Percentiles rank a stretch among this genome's conserved stretches.
These are phyloP conservation scores for Gallirallus australis DNA, from an alignment of 2,797 vertebrate species.

Conservation along the genomic window DNA sequence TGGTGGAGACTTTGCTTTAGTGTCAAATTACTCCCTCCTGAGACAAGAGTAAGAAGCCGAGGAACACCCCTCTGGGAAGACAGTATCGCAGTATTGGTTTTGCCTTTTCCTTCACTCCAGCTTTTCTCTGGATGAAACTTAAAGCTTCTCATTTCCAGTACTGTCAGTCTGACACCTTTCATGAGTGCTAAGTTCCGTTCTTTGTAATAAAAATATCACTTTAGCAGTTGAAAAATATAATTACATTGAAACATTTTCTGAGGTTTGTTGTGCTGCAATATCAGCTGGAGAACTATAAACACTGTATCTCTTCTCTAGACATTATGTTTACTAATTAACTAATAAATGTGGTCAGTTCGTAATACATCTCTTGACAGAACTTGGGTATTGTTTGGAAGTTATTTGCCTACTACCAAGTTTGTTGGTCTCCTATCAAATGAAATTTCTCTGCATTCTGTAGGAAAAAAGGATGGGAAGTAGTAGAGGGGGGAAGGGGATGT, in stretches of 20 bases:
- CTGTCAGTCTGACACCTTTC: not conserved
- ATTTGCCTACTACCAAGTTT: not conserved
- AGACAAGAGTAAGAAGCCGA: not conserved
- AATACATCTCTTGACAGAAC: not conserved
- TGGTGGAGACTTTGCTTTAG: fast-evolving
- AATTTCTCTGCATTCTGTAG: not conserved
- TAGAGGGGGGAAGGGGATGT: too few species aligned
- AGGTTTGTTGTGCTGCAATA: not conserved
- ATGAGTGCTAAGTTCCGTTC: not conserved
- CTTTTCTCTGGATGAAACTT: not conserved
- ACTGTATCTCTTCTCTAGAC: not conserved
- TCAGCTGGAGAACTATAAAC: not conserved
- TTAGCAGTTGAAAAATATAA: not conserved
- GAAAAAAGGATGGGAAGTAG: not conserved
- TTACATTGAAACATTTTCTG: not conserved
- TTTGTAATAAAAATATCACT: not conserved
- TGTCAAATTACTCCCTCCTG: not conserved
- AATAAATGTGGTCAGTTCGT: not conserved
- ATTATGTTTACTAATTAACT: not conserved
- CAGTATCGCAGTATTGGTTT: not conserved
- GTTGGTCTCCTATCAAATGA: not conserved
- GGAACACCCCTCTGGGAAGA: not conserved
- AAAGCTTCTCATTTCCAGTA: not conserved
- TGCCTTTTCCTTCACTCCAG: not conserved
- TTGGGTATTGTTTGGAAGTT: not conserved